phyloP scores from a whole-genome alignment of 2,797 vertebrate genomes.

The Champsocephalus esox region DNA sequence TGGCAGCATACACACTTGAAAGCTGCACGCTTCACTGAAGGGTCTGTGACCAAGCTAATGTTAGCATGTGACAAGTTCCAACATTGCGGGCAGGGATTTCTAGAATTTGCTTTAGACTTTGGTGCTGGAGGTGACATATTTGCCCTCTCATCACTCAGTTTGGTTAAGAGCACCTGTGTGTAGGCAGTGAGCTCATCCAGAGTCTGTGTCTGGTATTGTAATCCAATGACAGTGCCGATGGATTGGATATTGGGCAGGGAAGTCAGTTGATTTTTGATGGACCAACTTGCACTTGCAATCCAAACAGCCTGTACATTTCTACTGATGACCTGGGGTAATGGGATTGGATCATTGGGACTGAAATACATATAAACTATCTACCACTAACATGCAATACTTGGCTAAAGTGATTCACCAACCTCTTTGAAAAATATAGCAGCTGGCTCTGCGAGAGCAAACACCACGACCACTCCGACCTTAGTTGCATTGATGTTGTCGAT shows the following conservation, averaged over 20 bases:
- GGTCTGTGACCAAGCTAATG: conserved; percentile 60
- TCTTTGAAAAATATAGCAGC: conserved; percentile 79
- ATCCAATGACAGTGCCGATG: conserved; percentile 89
- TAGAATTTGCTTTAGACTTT: conserved; percentile 3
- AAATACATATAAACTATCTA: background rate
- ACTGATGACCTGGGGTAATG: conserved; percentile 78
- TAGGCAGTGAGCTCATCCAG: conserved; percentile 82
- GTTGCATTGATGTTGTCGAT: conserved; percentile 76
- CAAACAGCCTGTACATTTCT: conserved; percentile 87
- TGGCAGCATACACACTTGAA: conserved; percentile 86
- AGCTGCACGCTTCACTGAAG: conserved; percentile 55
- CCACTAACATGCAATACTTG: background rate
- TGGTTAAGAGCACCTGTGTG: conserved; percentile 66
- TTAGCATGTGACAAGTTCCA: conserved; percentile 74
- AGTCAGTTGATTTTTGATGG: conserved; percentile 59
- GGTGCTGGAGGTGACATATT: background rate
- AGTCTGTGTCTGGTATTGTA: conserved; percentile 66
- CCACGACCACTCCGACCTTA: conserved; percentile 83
- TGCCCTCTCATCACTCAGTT: conserved; percentile 61
- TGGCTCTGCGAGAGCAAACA: conserved; percentile 76
- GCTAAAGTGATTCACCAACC: conserved; percentile 63
- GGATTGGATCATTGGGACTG: background rate
- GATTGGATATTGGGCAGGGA: conserved; percentile 75
- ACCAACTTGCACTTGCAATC: conserved; percentile 91
- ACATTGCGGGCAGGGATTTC: conserved; percentile 83